Conservation (phyloP, 2,113 vertebrate species). For the Arothron firmamentum region DNA sequence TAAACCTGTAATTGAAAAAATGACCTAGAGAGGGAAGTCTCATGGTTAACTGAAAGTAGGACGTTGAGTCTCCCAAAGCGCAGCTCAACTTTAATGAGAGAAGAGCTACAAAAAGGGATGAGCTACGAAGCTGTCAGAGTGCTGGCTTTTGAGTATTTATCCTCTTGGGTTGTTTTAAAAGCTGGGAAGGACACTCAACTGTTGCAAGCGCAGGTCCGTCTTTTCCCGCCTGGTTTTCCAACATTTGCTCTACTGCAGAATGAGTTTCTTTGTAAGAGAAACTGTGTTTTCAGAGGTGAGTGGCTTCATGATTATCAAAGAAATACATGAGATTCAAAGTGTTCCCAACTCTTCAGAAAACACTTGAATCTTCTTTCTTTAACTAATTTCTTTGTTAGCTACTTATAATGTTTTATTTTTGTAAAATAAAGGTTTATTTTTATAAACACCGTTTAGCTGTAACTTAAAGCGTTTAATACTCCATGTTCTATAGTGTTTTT, state of each 20-base stretch:
- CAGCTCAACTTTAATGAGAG: constrained; percentile 49
- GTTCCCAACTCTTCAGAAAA: background rate
- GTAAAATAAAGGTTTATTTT: background rate
- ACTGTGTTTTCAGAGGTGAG: constrained; percentile 55
- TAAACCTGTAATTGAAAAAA: constrained; percentile 43
- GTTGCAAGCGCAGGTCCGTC: constrained; percentile 21
- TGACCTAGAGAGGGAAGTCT: constrained; percentile 47
- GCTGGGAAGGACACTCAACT: constrained; percentile 35
- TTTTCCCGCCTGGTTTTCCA: constrained; percentile 40
- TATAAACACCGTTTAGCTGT: background rate
- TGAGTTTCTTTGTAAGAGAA: constrained; percentile 24
- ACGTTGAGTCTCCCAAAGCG: constrained; percentile 43
- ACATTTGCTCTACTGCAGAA: constrained; percentile 59
- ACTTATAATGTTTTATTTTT: background rate
- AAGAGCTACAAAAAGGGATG: constrained; percentile 25
- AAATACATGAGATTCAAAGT: constrained; percentile 36
- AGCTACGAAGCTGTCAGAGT: constrained; percentile 39
- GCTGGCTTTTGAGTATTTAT: constrained; percentile 46
- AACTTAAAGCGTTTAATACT: background rate
- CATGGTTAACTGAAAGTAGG: constrained; percentile 59
- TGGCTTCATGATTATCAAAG: constrained; percentile 59
- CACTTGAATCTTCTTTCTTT: background rate
- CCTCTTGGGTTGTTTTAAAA: constrained; percentile 43
- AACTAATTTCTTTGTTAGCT: background rate
- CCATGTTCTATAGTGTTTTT: background rate